Evolutionary conservation across 2,888 invertebrate genomes (phyloP).

Genomic region (Lithophane ornitopus): DNA sequence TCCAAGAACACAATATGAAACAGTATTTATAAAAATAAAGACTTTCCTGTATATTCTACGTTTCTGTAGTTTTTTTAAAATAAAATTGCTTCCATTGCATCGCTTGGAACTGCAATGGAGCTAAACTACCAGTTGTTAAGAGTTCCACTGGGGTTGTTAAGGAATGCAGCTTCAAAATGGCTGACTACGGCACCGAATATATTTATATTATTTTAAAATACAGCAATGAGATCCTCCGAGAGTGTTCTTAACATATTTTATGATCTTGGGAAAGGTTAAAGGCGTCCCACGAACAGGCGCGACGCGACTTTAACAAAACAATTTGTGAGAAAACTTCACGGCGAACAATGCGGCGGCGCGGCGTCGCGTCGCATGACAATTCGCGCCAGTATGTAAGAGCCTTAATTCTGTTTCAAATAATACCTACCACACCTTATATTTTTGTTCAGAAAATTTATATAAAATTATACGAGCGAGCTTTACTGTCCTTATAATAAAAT

Average conservation of each 20-base stretch:
- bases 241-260: conserved; percentile 6
- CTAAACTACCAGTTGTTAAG: conserved; percentile 39
- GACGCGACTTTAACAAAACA: too few relatives aligned
- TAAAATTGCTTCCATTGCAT: conserved; percentile 9
- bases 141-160: conserved; percentile 30
- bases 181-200: conserved; percentile 3
- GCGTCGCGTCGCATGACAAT: too few relatives aligned
- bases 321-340: too few relatives aligned
- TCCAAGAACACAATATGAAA: background rate
- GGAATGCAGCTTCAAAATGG: conserved; percentile 34
- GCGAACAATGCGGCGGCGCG: too few relatives aligned
- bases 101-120: conserved; percentile 10
- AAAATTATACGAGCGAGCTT: too few relatives aligned
- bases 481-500: too few relatives aligned
- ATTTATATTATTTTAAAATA: conserved; percentile 16
- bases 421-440: too few relatives aligned
- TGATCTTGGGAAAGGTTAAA: conserved; percentile 4
- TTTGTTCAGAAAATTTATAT: too few relatives aligned
- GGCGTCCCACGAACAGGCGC: too few relatives aligned
- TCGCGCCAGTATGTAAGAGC: too few relatives aligned
- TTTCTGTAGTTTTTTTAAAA: background rate
- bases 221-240: conserved; percentile 22
- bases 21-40: background rate
- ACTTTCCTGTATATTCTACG: background rate
- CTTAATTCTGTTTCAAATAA: too few relatives aligned